phyloP scores from a whole-genome alignment of 2,888 invertebrate genomes.

The Brachycybe producta region DNA sequence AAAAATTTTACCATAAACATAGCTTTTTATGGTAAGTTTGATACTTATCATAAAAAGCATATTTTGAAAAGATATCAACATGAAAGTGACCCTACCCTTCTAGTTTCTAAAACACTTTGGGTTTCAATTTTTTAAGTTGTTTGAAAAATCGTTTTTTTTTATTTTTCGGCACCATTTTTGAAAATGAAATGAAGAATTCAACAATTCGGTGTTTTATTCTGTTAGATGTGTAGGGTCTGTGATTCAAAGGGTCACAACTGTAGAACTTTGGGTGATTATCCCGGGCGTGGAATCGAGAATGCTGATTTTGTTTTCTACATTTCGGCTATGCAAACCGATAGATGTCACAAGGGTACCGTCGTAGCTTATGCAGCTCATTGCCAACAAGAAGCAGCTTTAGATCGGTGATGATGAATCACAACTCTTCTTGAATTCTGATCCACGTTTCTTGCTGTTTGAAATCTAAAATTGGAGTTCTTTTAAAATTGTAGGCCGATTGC shows the following conservation, averaged over 20 bases:
- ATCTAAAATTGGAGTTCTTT: background rate
- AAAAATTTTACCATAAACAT: no score
- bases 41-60: no score
- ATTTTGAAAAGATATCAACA: no score
- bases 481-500: slow-evolving; percentile 70
- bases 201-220: slow-evolving; percentile 13
- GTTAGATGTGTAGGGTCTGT: slow-evolving; percentile 70
- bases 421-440: background rate
- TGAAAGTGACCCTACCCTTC: no score
- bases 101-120: background rate
- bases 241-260: slow-evolving; percentile 77
- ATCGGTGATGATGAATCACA: slow-evolving; percentile 46
- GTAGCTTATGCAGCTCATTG: slow-evolving; percentile 98
- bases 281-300: slow-evolving; percentile 43
- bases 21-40: no score
- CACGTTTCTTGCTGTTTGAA: background rate
- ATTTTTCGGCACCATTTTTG: no score
- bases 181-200: no score
- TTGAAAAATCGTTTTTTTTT: background rate
- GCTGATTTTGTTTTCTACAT: slow-evolving; percentile 96
- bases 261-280: slow-evolving; percentile 40
- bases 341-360: slow-evolving; percentile 81
- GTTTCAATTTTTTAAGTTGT: background rate
- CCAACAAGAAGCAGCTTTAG: slow-evolving; percentile 84
- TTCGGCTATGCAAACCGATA: slow-evolving; percentile 79